Evolutionary conservation across 2,797 vertebrate species (phyloP).

Genomic region (Chaenodraco wilsoni): DNA sequence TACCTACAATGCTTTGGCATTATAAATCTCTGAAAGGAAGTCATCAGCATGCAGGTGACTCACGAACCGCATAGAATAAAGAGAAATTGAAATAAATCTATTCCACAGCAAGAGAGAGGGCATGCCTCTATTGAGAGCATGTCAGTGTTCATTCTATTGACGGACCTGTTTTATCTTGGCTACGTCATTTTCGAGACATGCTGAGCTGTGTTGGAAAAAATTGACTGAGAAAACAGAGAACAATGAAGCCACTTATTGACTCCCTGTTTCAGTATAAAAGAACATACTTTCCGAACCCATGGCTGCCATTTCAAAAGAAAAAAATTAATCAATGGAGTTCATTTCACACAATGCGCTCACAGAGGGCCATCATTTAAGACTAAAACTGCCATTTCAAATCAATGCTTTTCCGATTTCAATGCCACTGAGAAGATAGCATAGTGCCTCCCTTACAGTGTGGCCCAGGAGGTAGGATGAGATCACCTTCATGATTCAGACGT

Average conservation of each 20-base stretch:
- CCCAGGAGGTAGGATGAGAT: conserved; percentile 35
- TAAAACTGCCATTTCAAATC: conserved; percentile 71
- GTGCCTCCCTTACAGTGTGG: conserved; percentile 19
- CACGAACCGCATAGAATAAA: conserved; percentile 52
- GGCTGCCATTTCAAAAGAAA: conserved; percentile 69
- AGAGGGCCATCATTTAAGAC: conserved; percentile 67
- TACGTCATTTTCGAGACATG: conserved; percentile 37
- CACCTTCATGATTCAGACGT: conserved; percentile 34
- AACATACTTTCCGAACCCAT: conserved; percentile 49
- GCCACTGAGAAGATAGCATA: conserved; percentile 36
- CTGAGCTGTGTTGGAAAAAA: conserved; percentile 37
- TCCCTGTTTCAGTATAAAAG: conserved; percentile 63
- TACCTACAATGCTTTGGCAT: conserved; percentile 32
- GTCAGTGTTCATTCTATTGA: conserved; percentile 62
- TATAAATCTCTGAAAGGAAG: conserved; percentile 27
- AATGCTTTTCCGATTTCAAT: conserved; percentile 52
- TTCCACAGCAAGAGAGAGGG: conserved; percentile 45
- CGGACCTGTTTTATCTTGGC: conserved; percentile 40
- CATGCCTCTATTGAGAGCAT: conserved; percentile 53
- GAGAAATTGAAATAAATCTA: conserved; percentile 56
- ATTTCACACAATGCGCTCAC: conserved; percentile 65
- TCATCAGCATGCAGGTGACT: conserved; percentile 50
- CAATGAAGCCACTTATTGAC: conserved; percentile 68
- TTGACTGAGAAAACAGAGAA: conserved; percentile 51
- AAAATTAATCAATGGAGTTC: conserved; percentile 70